A percentile compares a stretch with the other conserved stretches of the same genome.
Evolutionary conservation across 2,113 vertebrate species (phyloP).

Genomic region (Daubentonia madagascariensis): DNA sequence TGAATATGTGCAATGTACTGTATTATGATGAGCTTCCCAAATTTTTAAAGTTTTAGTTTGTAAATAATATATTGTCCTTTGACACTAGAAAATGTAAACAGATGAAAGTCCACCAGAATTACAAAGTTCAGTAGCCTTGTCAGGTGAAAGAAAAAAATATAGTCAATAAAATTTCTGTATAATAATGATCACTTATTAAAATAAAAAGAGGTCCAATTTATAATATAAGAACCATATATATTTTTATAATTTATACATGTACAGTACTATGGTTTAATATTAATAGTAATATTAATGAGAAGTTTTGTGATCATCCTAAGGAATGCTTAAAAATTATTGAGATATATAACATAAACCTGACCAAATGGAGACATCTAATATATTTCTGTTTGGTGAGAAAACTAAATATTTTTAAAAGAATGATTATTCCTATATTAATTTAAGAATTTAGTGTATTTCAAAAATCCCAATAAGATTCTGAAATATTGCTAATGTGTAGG

Average conservation of each 20-base stretch:
- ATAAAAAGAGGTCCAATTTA: not conserved
- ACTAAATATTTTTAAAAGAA: not conserved
- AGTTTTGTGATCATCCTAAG: not conserved
- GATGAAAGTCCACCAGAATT: not conserved
- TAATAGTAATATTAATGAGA: not conserved
- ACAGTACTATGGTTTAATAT: not conserved
- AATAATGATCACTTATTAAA: not conserved
- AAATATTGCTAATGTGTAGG: not conserved
- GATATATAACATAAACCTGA: not conserved
- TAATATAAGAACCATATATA: not conserved
- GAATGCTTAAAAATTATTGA: not conserved
- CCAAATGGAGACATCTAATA: not conserved
- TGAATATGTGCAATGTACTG: not conserved
- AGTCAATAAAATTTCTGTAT: not conserved
- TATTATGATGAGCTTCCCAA: not conserved
- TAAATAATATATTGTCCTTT: not conserved
- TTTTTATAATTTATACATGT: not conserved
- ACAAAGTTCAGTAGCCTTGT: not conserved
- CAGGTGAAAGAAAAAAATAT: not conserved
- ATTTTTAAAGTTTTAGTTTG: not conserved
- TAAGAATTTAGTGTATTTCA: not conserved
- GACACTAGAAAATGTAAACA: not conserved
- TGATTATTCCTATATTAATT: not conserved
- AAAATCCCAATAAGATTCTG: not conserved
- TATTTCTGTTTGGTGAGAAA: not conserved